These are phyloP conservation scores for Germaria angustata DNA, from an alignment of 2,888 invertebrate genomes.

Conservation along the genomic window DNA sequence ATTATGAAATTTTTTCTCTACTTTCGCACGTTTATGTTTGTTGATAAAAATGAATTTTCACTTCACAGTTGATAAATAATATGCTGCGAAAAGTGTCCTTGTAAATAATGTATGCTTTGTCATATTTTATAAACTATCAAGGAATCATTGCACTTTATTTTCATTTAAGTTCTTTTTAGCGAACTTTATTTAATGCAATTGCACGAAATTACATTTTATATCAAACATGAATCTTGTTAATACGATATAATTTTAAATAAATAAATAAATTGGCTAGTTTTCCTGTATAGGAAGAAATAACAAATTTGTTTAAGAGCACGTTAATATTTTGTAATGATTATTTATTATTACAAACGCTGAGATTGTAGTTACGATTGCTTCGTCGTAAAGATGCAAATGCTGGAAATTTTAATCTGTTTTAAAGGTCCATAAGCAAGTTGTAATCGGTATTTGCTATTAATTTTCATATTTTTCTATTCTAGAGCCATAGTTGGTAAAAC, in stretches of 20 bases:
- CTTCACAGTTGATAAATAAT: slow-evolving; percentile 15
- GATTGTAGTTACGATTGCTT: no score
- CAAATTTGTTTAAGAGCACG: background rate
- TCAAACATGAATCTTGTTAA: background rate
- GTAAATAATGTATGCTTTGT: slow-evolving; percentile 32
- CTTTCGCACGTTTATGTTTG: slow-evolving; percentile 61
- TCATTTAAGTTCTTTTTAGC: background rate
- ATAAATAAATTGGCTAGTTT: background rate
- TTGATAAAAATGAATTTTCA: slow-evolving; percentile 14
- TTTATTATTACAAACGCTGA: no score
- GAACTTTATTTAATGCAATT: slow-evolving; percentile 35
- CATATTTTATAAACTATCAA: slow-evolving; percentile 27
- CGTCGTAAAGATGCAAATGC: no score
- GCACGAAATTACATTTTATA: slow-evolving; percentile 37
- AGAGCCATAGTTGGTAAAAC: no score
- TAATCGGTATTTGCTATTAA: no score
- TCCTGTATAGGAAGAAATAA: background rate
- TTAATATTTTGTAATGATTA: background rate
- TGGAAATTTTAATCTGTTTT: no score
- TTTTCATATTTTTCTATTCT: no score
- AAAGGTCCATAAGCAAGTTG: no score
- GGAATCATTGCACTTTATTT: slow-evolving; percentile 19
- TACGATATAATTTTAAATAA: no score
- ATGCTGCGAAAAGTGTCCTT: slow-evolving; percentile 20
- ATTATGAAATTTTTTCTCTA: slow-evolving; percentile 41